A percentile compares a stretch with the other conserved stretches of the same genome.
Evolutionary conservation across 2,797 vertebrate species (phyloP).

Genomic region (Pangasius djambal): DNA sequence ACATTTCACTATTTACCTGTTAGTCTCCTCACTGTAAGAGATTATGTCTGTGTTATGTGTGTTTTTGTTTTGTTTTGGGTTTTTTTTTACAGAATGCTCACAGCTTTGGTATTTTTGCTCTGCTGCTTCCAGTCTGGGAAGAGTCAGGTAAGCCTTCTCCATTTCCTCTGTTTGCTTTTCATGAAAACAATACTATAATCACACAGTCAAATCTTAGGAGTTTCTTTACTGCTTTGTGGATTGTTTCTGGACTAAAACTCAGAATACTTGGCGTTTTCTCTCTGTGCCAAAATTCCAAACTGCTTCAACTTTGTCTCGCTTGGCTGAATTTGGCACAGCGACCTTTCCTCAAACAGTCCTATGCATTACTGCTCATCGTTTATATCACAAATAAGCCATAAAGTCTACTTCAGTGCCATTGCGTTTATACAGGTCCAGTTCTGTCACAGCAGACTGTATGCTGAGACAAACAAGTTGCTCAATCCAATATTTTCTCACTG

Average conservation of each 20-base stretch:
- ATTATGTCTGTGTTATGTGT: neutral
- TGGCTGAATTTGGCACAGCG: neutral
- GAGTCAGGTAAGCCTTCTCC: slow-evolving; percentile 71
- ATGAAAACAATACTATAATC: neutral
- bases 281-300: neutral
- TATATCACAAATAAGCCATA: neutral
- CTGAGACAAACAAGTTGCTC: slow-evolving; percentile 2
- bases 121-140: slow-evolving; percentile 68
- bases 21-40: neutral
- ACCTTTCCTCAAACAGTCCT: neutral
- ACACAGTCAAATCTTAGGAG: neutral
- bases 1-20: neutral
- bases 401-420: neutral
- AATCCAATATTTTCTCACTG: neutral
- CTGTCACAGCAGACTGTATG: neutral
- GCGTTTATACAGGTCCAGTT: neutral
- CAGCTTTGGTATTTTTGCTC: slow-evolving; percentile 70
- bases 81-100: slow-evolving; percentile 72
- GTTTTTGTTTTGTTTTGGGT: no score
- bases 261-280: neutral
- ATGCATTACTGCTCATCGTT: neutral
- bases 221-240: neutral
- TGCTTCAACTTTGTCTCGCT: neutral
- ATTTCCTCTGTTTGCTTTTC: neutral
- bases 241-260: slow-evolving; percentile 12